phyloP scores from a whole-genome alignment of 2,888 invertebrate genomes.

The Trilocha varians region DNA sequence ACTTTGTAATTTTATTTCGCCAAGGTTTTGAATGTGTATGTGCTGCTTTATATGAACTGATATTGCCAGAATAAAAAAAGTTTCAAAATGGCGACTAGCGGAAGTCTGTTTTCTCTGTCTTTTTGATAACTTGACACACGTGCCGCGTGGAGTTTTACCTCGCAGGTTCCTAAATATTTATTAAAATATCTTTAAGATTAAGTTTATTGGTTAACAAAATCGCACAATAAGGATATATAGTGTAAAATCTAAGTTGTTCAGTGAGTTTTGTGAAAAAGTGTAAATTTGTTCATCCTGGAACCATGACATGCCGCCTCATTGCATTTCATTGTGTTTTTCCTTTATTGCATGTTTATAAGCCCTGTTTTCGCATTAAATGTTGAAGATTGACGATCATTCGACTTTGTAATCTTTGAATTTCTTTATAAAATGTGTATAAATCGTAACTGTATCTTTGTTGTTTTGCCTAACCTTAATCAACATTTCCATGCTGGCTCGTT shows the following conservation, averaged over 20 bases:
- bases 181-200: conserved; percentile 31
- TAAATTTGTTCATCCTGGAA: conserved; percentile 17
- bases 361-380: too few relatives aligned
- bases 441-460: too few relatives aligned
- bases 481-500: too few relatives aligned
- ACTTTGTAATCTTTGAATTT: too few relatives aligned
- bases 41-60: too few relatives aligned
- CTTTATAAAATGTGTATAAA: too few relatives aligned
- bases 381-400: too few relatives aligned
- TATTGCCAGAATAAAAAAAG: conserved; percentile 39
- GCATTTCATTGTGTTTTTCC: conserved; percentile 1
- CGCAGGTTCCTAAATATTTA: conserved; percentile 60
- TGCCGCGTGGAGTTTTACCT: conserved; percentile 71
- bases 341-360: too few relatives aligned
- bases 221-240: conserved; percentile 20
- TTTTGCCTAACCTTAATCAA: too few relatives aligned
- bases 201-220: conserved; percentile 26
- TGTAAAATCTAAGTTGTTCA: conserved; percentile 23
- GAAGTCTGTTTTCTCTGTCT: conserved; percentile 52
- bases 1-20: conserved; percentile 5
- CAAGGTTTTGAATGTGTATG: too few relatives aligned
- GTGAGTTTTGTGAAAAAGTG: conserved; percentile 43
- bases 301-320: conserved; percentile 37
- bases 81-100: conserved; percentile 49
- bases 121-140: conserved; percentile 70